phyloP scores from a whole-genome alignment of 2,113 vertebrate species.

The Corvus hawaiiensis region DNA sequence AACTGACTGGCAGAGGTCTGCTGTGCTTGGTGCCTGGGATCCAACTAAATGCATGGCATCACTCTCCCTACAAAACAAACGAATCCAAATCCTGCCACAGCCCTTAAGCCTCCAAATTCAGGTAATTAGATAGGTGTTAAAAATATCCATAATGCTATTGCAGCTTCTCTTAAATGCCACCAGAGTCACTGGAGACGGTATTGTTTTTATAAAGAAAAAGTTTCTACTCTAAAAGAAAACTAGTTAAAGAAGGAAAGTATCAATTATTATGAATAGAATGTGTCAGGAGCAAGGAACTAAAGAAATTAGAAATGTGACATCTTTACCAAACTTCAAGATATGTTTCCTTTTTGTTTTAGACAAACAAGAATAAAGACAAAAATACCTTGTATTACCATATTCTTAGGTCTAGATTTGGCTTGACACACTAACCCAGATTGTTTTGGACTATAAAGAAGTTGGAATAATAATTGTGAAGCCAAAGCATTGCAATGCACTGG shows the following conservation, averaged over 20 bases:
- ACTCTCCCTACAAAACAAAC: not conserved
- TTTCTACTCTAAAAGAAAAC: not conserved
- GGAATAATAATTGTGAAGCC: not conserved
- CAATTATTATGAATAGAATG: not conserved
- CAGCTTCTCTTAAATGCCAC: not conserved
- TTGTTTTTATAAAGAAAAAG: not conserved
- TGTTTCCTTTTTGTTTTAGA: not conserved
- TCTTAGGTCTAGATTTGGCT: not conserved
- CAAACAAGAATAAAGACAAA: not conserved
- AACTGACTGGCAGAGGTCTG: not conserved
- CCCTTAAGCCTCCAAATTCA: conserved; percentile 29
- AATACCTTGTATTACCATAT: not conserved
- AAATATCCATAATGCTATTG: not conserved
- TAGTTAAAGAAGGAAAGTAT: not conserved
- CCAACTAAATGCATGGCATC: not conserved
- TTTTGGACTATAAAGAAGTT: not conserved
- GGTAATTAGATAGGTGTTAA: not conserved
- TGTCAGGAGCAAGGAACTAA: not conserved
- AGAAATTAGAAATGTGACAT: not conserved
- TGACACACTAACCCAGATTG: not conserved
- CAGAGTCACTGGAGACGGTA: not conserved
- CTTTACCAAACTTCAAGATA: not conserved
- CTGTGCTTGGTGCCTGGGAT: not conserved
- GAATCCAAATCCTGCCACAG: not conserved
- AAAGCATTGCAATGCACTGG: not conserved